Evolutionary conservation across 2,113 vertebrate genomes (phyloP).

Genomic region (Bos taurus): DNA sequence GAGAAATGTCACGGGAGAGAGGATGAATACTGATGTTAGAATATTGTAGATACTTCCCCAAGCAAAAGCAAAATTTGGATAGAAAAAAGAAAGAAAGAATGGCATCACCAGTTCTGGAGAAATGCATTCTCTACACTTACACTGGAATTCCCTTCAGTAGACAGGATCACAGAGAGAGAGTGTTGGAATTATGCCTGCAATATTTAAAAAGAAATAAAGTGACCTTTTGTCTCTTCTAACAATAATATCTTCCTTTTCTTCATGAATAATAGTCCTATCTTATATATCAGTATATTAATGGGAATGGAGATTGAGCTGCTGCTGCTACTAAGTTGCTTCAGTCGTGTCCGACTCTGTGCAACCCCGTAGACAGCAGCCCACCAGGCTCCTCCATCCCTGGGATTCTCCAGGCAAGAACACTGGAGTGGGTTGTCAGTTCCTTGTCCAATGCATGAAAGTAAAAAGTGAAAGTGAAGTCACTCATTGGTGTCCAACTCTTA

Average conservation of each 20-base stretch:
- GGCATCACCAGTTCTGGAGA: not conserved
- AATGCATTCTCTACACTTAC: not conserved
- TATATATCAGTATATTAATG: not conserved
- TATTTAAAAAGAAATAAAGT: not conserved
- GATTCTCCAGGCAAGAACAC: no score
- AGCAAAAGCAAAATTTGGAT: not conserved
- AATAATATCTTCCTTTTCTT: not conserved
- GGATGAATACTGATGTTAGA: not conserved
- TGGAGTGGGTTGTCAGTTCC: no score
- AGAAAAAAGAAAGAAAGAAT: not conserved
- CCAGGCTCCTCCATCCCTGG: no score
- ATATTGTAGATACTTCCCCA: not conserved
- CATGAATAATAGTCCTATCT: not conserved
- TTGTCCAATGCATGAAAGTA: no score
- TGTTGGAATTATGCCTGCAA: not conserved
- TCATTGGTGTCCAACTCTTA: no score
- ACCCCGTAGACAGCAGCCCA: no score
- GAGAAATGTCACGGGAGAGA: not conserved
- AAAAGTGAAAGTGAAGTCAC: no score
- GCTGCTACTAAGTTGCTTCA: no score
- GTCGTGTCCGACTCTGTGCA: fast-evolving
- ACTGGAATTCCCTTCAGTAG: not conserved
- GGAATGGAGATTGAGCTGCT: not conserved
- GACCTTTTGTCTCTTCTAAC: not conserved
- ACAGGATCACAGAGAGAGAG: not conserved